Evolutionary conservation across 2,113 vertebrate genomes (phyloP).

Genomic region (Oceanites oceanicus): DNA sequence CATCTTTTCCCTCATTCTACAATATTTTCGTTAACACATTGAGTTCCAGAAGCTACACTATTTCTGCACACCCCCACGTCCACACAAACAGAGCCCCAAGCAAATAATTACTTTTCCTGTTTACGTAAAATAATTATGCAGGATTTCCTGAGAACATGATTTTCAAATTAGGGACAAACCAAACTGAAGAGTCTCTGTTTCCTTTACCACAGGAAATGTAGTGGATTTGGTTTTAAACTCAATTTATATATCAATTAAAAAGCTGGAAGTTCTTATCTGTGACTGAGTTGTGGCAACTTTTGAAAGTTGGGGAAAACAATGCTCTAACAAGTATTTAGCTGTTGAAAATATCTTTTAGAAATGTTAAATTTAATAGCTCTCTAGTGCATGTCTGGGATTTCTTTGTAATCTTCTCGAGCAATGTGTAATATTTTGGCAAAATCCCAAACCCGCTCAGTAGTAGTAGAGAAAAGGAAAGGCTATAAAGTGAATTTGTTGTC

Average conservation of each 20-base stretch:
- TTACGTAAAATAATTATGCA: conserved; percentile 66
- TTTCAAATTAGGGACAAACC: conserved; percentile 70
- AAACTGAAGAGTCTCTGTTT: conserved; percentile 65
- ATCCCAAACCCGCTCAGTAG: conserved; percentile 38
- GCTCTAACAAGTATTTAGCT: conserved; percentile 43
- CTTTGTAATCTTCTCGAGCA: conserved; percentile 68
- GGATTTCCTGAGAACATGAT: conserved; percentile 68
- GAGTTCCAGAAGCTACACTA: background rate
- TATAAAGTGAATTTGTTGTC: conserved; percentile 63
- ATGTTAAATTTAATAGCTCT: conserved; percentile 59
- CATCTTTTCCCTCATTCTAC: background rate
- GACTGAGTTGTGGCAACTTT: conserved; percentile 38
- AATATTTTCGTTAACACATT: background rate
- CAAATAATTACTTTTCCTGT: conserved; percentile 72
- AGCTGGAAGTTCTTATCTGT: conserved; percentile 53
- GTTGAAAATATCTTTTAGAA: conserved; percentile 70
- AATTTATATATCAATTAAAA: conserved; percentile 63
- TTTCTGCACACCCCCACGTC: background rate
- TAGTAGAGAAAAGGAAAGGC: conserved; percentile 50
- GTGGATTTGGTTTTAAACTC: conserved; percentile 52
- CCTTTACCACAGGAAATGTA: conserved; percentile 66
- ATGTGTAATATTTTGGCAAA: conserved; percentile 67
- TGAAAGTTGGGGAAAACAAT: conserved; percentile 37
- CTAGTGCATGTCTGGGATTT: conserved; percentile 63
- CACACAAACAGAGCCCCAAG: conserved; percentile 28